phyloP scores from a whole-genome alignment of 2,797 vertebrate species.

The Myotis myotis region DNA sequence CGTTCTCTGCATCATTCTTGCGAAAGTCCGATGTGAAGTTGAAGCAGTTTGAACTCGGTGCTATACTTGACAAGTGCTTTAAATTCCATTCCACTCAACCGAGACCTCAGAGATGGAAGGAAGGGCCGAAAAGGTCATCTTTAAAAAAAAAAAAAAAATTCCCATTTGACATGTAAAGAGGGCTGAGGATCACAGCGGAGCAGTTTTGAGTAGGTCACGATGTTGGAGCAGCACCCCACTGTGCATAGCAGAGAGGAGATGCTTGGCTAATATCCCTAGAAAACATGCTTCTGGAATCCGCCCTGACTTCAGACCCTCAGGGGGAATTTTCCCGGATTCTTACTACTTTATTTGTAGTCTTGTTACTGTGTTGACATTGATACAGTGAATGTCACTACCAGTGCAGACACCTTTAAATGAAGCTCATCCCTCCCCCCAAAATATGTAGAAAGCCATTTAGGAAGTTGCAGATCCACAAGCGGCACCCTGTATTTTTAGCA shows the following conservation, averaged over 20 bases:
- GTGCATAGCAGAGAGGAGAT: background rate
- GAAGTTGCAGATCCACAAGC: slow-evolving; percentile 24
- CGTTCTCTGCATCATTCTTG: slow-evolving; percentile 55
- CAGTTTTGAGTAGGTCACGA: background rate
- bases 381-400: slow-evolving; percentile 35
- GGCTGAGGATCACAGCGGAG: background rate
- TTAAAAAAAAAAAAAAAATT: too few relatives aligned
- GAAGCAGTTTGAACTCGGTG: slow-evolving; percentile 63
- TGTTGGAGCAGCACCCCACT: background rate
- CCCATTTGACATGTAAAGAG: slow-evolving; percentile 10
- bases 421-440: background rate
- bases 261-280: slow-evolving; percentile 16
- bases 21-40: slow-evolving; percentile 54
- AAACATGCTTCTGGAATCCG: slow-evolving; percentile 41
- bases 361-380: background rate
- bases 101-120: background rate
- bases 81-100: background rate
- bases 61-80: slow-evolving; percentile 41
- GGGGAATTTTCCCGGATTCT: slow-evolving; percentile 29
- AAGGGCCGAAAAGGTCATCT: slow-evolving; percentile 2
- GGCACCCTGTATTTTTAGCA: slow-evolving; percentile 20
- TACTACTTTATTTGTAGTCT: slow-evolving; percentile 30
- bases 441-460: slow-evolving; percentile 20
- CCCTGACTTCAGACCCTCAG: slow-evolving; percentile 20
- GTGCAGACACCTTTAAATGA: slow-evolving; percentile 24